Evolutionary conservation across 2,113 vertebrate species (phyloP).

Genomic region (Balaeniceps rex): DNA sequence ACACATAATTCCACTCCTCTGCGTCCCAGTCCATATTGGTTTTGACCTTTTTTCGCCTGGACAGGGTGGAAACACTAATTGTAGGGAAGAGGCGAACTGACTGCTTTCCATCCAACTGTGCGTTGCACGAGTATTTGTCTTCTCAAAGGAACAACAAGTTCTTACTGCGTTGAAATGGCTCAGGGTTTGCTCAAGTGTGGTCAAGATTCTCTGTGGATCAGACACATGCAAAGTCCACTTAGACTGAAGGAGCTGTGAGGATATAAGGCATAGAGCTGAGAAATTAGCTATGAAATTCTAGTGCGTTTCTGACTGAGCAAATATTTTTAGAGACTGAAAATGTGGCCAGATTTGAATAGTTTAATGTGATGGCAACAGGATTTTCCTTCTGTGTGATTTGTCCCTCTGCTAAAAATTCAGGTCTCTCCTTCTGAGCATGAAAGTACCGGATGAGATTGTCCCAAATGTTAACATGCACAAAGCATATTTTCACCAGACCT

Average conservation of each 20-base stretch:
- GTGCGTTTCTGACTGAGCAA: neutral
- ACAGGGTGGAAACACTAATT: neutral
- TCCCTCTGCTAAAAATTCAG: neutral
- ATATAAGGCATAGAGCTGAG: neutral
- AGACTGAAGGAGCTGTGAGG: neutral
- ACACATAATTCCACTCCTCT: neutral
- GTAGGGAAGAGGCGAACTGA: neutral
- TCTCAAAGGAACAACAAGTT: neutral
- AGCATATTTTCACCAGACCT: neutral
- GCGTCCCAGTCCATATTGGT: neutral
- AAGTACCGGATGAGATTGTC: neutral
- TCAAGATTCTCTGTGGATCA: neutral
- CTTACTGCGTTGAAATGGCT: fast-evolving
- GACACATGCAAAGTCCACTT: neutral
- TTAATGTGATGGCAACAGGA: neutral
- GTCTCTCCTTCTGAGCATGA: neutral
- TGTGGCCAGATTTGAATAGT: neutral
- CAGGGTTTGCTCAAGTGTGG: neutral
- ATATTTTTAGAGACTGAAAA: neutral
- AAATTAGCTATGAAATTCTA: neutral
- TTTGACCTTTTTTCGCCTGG: neutral
- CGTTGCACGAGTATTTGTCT: neutral
- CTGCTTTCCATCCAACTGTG: neutral
- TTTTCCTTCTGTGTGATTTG: neutral
- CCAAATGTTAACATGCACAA: neutral